Base-by-base conservation (phyloP, 2,797 vertebrate genomes). In the Erethizon dorsatum region DNA sequence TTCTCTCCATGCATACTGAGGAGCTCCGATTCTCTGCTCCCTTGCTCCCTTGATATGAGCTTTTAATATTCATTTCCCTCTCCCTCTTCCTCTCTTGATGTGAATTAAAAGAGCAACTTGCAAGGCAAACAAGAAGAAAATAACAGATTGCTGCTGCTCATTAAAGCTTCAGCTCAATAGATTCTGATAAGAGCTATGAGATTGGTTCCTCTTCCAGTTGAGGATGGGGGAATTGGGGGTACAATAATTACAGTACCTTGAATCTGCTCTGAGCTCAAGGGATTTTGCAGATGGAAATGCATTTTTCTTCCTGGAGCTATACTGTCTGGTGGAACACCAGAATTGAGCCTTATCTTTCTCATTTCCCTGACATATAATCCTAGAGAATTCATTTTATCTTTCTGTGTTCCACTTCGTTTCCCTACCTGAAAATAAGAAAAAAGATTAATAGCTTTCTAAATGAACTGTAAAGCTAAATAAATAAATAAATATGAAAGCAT, bases 1-100 rank as follows among this genome's bases (percentile, higher is more conserved):
- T 82, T 79, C 92, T 63, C 77, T 90, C 45, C 33, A 82, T 94
- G 94, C 94, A 95, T 88, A 63, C 92, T 84, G 85, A 97, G 33
- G 57, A 94, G 86, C 57, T 85, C 91, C 57, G 83, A 67, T 79
- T 96, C 94, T 37, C 84, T 84, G 86, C 61, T 96, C 84, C 88
- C 67, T 83, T 1, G 0, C 71, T 92, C 94, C 95, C 96, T 97
- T 82, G 95, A 96, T 94, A 57, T 65, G 47, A 1, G 75, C 83
- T 96, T 97, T 98, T 96, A 98, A 96, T 97, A 97, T 97, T 98
- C 97, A 97, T 91, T 71, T 94, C 95, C 77, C 89, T 96, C 93
- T 96, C 75, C 71, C 65, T 96, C 91, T 96, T 65, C 71, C 71
- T 97, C 95, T 78, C 96, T 96, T 61, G 77, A 97, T 94, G 86